A percentile compares a stretch with the other conserved stretches of the same genome.
These are phyloP conservation scores for Hippoglossus hippoglossus DNA, from an alignment of 2,797 vertebrate species.

Conservation along the genomic window DNA sequence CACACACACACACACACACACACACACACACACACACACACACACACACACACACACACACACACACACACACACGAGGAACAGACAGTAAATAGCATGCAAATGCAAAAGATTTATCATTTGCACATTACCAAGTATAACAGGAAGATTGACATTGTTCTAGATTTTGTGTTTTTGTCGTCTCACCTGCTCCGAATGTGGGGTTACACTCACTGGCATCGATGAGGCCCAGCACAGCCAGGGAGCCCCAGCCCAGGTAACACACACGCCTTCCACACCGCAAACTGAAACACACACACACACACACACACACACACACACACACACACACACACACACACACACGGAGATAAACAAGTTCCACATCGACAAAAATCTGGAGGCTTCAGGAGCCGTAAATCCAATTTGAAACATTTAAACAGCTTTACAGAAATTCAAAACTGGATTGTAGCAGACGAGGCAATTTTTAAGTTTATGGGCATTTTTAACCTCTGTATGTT, in stretches of 20 bases:
- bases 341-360: too few species aligned
- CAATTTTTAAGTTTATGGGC: too few species aligned
- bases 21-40: not conserved
- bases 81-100: too few species aligned
- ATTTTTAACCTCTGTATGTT: not conserved
- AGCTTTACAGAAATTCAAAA: too few species aligned
- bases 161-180: not conserved
- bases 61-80: too few species aligned
- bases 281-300: slow-evolving; percentile 66
- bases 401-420: too few species aligned
- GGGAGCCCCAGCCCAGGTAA: slow-evolving; percentile 85
- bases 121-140: not conserved
- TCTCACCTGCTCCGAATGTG: slow-evolving; percentile 85
- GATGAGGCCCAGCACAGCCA: slow-evolving; percentile 82
- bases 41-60: too few species aligned
- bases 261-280: slow-evolving; percentile 75
- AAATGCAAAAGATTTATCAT: not conserved
- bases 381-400: too few species aligned
- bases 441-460: too few species aligned
- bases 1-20: too few species aligned
- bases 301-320: not conserved
- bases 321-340: not conserved
- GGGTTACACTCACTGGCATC: slow-evolving; percentile 86
- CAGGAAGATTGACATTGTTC: too few species aligned
- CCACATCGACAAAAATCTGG: too few species aligned